Evolutionary conservation across 2,797 vertebrate genomes (phyloP).

Genomic region (Alauda arvensis): DNA sequence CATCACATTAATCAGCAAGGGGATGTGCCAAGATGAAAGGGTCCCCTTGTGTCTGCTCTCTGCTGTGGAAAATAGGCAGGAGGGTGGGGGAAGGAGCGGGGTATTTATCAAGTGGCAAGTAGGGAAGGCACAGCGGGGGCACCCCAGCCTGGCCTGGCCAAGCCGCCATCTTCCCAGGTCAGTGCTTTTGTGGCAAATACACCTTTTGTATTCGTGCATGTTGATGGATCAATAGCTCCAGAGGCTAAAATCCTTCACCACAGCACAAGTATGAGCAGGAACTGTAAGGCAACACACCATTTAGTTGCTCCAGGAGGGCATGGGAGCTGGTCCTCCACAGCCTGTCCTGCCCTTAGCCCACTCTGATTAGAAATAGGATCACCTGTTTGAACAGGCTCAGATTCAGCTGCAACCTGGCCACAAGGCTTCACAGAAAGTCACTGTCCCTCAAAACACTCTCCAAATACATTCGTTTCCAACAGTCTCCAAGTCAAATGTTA

Average conservation of each 20-base stretch:
- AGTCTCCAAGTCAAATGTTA: not conserved
- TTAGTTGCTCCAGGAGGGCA: not conserved
- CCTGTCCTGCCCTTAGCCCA: not conserved
- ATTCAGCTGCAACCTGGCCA: not conserved
- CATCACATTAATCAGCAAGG: conserved; percentile 61
- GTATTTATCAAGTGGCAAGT: conserved; percentile 55
- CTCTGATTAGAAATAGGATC: not conserved
- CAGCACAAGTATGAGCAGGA: not conserved
- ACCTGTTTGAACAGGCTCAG: not conserved
- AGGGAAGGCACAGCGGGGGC: conserved; percentile 44
- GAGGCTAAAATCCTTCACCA: not conserved
- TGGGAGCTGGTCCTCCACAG: not conserved
- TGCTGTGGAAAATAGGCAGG: conserved; percentile 61
- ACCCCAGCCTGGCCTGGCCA: not conserved
- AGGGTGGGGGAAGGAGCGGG: not conserved
- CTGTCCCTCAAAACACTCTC: not conserved
- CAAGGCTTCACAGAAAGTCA: not conserved
- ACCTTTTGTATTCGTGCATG: not conserved
- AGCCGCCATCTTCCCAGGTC: conserved; percentile 8
- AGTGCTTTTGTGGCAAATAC: not conserved
- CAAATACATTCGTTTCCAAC: not conserved
- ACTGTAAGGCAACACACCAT: accelerated
- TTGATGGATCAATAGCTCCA: not conserved
- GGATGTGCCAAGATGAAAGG: conserved; percentile 67
- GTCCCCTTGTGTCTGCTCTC: conserved; percentile 63